These are phyloP conservation scores for Tetraodon nigroviridis DNA, from an alignment of 2,113 vertebrate genomes.

Conservation along the genomic window DNA sequence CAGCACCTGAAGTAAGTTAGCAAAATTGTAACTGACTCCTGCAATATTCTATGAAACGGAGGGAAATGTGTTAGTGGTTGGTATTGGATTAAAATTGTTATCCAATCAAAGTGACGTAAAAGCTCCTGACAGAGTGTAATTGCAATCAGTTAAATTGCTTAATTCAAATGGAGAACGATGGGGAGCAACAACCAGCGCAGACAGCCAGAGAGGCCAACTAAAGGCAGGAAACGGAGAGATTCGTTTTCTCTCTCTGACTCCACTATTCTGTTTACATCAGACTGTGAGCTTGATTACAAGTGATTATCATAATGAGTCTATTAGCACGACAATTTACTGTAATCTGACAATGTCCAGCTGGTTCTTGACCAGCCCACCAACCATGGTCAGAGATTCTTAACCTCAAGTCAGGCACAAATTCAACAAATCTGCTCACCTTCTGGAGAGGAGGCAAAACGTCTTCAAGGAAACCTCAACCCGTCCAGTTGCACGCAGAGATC, in stretches of 20 bases:
- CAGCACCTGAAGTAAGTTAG: constrained; percentile 11
- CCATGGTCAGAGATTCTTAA: too few species aligned
- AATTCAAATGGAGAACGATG: constrained; percentile 53
- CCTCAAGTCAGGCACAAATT: too few species aligned
- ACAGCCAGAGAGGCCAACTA: constrained; percentile 9
- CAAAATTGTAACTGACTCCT: constrained; percentile 46
- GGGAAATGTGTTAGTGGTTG: constrained; percentile 26
- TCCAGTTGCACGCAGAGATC: too few species aligned
- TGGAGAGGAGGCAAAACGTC: too few species aligned
- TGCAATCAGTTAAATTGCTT: constrained; percentile 64
- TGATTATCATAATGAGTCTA: constrained; percentile 18
- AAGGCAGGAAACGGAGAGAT: background rate
- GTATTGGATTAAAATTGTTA: constrained; percentile 52
- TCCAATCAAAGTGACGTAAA: constrained; percentile 49
- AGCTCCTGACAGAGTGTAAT: constrained; percentile 62
- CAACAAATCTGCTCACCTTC: too few species aligned
- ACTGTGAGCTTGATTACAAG: constrained; percentile 35
- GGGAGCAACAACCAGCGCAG: constrained; percentile 34
- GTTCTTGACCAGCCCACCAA: too few species aligned
- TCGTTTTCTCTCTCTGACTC: constrained; percentile 39
- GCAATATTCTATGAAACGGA: constrained; percentile 39
- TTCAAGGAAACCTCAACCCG: too few species aligned
- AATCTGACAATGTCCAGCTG: constrained; percentile 3
- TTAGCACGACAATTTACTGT: constrained; percentile 1
- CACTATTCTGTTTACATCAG: constrained; percentile 51